A percentile compares a stretch with the other conserved stretches of the same genome.
Conservation (phyloP, 2,113 vertebrate species). For the Lasiurus borealis region DNA sequence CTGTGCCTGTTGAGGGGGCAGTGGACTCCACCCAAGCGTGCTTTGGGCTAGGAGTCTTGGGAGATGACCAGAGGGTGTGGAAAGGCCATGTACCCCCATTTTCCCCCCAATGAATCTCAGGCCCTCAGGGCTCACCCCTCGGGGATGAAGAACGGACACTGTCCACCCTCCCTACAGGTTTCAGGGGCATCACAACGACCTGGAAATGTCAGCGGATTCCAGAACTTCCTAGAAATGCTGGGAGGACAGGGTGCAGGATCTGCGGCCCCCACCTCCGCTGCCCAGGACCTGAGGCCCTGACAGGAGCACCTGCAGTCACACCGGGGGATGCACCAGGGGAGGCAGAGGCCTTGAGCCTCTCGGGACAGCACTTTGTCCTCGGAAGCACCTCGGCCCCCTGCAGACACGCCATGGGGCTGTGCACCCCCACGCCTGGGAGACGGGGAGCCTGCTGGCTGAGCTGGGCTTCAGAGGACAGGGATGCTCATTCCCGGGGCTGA, state of each 20-base stretch:
- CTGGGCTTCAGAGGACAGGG: neutral
- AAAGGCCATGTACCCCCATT: accelerated
- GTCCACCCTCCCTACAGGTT: neutral
- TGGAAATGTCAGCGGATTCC: no score
- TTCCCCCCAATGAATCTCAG: neutral
- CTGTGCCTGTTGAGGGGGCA: accelerated
- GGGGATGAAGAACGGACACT: neutral
- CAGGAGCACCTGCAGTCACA: neutral
- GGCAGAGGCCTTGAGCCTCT: neutral
- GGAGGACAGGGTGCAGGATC: neutral
- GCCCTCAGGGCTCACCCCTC: neutral
- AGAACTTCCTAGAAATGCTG: neutral
- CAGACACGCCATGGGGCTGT: accelerated
- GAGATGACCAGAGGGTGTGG: neutral
- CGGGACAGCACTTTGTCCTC: accelerated
- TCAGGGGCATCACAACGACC: neutral
- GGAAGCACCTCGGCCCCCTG: neutral
- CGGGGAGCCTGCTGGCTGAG: neutral
- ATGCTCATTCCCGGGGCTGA: neutral
- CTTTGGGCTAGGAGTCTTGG: neutral
- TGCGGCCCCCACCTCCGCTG: accelerated
- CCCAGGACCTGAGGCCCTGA: neutral
- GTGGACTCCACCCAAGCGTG: no score
- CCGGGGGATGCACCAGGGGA: no score
- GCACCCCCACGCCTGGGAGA: neutral